Conservation (phyloP, 1,140 invertebrate species). For the Drosophila mojavensis region DNA sequence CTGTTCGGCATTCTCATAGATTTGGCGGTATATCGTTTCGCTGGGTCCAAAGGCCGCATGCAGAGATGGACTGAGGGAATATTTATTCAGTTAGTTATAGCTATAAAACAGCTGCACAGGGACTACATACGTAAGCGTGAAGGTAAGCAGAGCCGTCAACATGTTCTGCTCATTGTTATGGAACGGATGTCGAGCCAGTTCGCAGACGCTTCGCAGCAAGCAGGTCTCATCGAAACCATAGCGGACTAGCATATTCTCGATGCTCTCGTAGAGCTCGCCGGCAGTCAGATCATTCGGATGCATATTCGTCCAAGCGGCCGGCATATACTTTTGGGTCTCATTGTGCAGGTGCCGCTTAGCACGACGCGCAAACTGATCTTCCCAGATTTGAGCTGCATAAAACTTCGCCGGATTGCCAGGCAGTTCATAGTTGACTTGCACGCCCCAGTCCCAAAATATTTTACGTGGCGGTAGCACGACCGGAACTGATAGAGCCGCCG, state of each 20-base stretch:
- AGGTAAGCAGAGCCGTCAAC: slow-evolving; percentile 69
- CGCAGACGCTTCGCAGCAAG: slow-evolving; percentile 60
- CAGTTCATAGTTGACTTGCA: slow-evolving; percentile 72
- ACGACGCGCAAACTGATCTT: slow-evolving; percentile 52
- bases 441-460: slow-evolving; percentile 71
- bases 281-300: slow-evolving; percentile 60
- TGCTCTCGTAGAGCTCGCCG: slow-evolving; percentile 57
- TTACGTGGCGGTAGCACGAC: slow-evolving; percentile 55
- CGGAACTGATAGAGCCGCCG: slow-evolving; percentile 62
- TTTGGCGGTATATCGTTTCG: slow-evolving; percentile 57
- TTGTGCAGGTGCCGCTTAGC: slow-evolving; percentile 46
- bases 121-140: slow-evolving; percentile 72
- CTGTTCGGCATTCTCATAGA: slow-evolving; percentile 69
- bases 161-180: slow-evolving; percentile 59
- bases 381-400: slow-evolving; percentile 67
- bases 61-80: slow-evolving; percentile 64
- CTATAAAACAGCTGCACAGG: neutral
- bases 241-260: slow-evolving; percentile 47
- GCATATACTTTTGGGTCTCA: slow-evolving; percentile 58
- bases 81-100: neutral
- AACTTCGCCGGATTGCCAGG: slow-evolving; percentile 54
- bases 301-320: slow-evolving; percentile 5
- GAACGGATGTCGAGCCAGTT: slow-evolving; percentile 65
- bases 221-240: slow-evolving; percentile 64
- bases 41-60: slow-evolving; percentile 67